Percentiles rank a stretch among this genome's conserved stretches.
These are phyloP conservation scores for Bombylius major DNA, from an alignment of 2,888 invertebrate species.

Conservation along the genomic window DNA sequence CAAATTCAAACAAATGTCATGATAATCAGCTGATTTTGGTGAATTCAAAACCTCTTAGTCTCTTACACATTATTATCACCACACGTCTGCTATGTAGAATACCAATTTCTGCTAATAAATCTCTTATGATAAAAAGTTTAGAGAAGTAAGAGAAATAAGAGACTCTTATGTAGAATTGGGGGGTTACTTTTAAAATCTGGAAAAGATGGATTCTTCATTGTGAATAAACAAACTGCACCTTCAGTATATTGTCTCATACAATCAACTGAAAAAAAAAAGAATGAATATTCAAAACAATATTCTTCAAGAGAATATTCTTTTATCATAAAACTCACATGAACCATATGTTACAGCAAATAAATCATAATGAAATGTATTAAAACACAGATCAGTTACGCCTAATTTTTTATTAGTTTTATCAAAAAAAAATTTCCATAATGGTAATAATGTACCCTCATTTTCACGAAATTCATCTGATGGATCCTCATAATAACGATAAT, in stretches of 20 bases:
- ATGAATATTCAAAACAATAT: background rate
- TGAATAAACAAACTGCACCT: constrained; percentile 77
- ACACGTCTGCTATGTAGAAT: no score
- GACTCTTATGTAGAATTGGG: no score
- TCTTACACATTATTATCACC: no score
- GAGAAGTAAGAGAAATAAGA: no score
- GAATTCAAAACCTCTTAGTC: no score
- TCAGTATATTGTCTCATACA: constrained; percentile 66
- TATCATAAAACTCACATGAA: constrained; percentile 55
- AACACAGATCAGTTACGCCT: constrained; percentile 75
- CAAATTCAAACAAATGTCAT: no score
- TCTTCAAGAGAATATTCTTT: background rate
- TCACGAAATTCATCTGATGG: constrained; percentile 89
- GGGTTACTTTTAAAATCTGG: constrained; percentile 68
- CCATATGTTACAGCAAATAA: constrained; percentile 86
- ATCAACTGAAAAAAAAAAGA: constrained; percentile 51
- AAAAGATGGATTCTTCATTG: constrained; percentile 86
- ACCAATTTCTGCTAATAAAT: no score
- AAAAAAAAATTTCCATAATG: constrained; percentile 83
- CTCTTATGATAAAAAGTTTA: no score
- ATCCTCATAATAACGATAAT: constrained; percentile 95
- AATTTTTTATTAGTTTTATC: constrained; percentile 67
- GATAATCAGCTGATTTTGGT: no score
- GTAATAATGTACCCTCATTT: constrained; percentile 82
- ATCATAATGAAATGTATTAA: constrained; percentile 82